phyloP scores from a whole-genome alignment of 2,797 vertebrate species.

The Gadopsis marmoratus region DNA sequence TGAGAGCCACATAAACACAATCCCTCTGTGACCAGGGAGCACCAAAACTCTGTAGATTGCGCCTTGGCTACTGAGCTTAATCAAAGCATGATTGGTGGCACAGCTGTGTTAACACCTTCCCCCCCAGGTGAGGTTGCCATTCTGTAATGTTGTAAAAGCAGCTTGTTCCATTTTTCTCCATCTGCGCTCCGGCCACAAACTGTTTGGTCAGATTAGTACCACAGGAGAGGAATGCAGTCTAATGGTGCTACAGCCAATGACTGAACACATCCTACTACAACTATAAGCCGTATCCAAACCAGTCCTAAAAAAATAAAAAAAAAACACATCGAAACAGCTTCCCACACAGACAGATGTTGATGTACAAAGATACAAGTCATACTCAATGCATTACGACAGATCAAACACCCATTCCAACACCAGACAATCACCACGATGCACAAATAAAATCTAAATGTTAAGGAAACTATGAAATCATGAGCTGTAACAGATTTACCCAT shows the following conservation, averaged over 20 bases:
- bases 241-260: conserved; percentile 58
- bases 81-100: conserved; percentile 38
- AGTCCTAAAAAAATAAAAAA: conserved; percentile 34
- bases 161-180: conserved; percentile 40
- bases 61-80: conserved; percentile 43
- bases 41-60: conserved; percentile 40
- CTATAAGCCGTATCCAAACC: conserved; percentile 37
- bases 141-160: conserved; percentile 53
- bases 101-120: conserved; percentile 43
- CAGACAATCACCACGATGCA: conserved; percentile 54
- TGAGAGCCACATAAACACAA: conserved; percentile 69
- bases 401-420: conserved; percentile 50
- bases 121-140: neutral
- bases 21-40: conserved; percentile 68
- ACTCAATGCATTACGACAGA: conserved; percentile 38
- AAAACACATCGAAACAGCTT: conserved; percentile 47
- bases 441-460: conserved; percentile 38
- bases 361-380: conserved; percentile 56
- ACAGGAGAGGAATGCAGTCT: conserved; percentile 67
- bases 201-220: conserved; percentile 67
- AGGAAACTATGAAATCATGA: conserved; percentile 49
- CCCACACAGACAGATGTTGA: conserved; percentile 59
- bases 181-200: conserved; percentile 44
- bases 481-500: conserved; percentile 56
- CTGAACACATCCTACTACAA: conserved; percentile 40